phyloP scores from a whole-genome alignment of 23 tunicate species.

The Styela clava region DNA sequence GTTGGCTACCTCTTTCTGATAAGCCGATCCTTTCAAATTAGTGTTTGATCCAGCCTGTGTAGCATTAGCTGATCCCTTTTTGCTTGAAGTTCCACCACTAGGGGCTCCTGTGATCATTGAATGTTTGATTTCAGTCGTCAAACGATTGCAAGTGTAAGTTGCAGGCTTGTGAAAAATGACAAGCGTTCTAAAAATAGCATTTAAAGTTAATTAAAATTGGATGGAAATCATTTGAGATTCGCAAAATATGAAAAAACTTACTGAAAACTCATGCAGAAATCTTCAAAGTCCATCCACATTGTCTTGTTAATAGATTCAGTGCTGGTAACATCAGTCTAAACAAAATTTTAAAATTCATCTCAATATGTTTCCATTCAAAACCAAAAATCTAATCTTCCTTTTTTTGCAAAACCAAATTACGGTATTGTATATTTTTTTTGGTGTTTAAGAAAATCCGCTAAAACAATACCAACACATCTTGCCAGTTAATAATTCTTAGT shows the following conservation, averaged over 20 bases:
- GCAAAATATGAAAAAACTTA: conserved; percentile 24
- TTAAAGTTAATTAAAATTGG: not conserved
- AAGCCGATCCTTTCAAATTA: conserved; percentile 28
- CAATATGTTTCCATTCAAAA: too few relatives aligned
- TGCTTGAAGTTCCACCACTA: conserved; percentile 33
- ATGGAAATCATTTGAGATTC: too few relatives aligned
- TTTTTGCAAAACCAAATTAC: too few relatives aligned
- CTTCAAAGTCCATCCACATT: conserved; percentile 80
- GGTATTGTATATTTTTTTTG: too few relatives aligned
- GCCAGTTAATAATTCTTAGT: too few relatives aligned
- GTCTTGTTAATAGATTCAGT: conserved; percentile 21
- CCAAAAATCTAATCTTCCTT: too few relatives aligned
- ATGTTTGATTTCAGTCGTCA: conserved; percentile 51
- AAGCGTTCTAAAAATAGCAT: conserved; percentile 30
- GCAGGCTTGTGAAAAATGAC: conserved; percentile 77
- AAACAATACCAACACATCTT: too few relatives aligned
- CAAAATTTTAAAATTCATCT: too few relatives aligned
- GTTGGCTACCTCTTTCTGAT: conserved; percentile 33
- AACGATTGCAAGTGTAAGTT: conserved; percentile 53
- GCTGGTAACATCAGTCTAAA: conserved; percentile 9
- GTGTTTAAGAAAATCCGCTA: too few relatives aligned
- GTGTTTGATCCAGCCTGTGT: conserved; percentile 53
- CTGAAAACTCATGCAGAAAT: conserved; percentile 78
- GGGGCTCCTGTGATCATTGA: conserved; percentile 34
- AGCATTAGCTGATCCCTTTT: conserved; percentile 73